Conservation (phyloP, 2,888 invertebrate genomes). For the Seira ritae region DNA sequence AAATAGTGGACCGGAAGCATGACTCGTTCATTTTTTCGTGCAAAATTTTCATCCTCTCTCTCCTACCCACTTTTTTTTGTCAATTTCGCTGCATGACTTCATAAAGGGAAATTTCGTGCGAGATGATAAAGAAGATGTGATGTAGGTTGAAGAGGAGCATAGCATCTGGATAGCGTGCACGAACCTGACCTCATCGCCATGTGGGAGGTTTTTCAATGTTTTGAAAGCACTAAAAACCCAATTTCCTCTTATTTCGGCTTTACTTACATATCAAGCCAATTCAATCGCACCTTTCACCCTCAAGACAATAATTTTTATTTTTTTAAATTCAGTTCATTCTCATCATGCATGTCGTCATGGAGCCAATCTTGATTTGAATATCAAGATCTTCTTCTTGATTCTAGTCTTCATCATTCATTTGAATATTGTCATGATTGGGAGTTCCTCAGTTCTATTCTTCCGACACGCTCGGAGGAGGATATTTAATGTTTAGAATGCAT, state of each 20-base stretch:
- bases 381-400: too few relatives aligned
- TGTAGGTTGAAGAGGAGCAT: background rate
- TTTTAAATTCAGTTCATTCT: too few relatives aligned
- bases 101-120: background rate
- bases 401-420: too few relatives aligned
- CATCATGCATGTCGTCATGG: too few relatives aligned
- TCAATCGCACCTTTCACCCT: too few relatives aligned
- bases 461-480: too few relatives aligned
- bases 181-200: background rate
- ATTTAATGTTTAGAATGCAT: too few relatives aligned
- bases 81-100: background rate
- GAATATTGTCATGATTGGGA: too few relatives aligned
- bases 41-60: background rate
- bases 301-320: too few relatives aligned
- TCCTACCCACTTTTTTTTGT: background rate
- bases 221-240: background rate
- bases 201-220: background rate
- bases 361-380: too few relatives aligned
- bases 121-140: background rate
- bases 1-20: constrained; percentile 28
- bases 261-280: too few relatives aligned
- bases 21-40: background rate
- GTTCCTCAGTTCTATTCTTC: too few relatives aligned
- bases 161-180: background rate
- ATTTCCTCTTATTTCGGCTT: background rate